Percentiles rank a stretch among this genome's conserved stretches.
Conservation (phyloP, 2,797 vertebrate species). For the Scyliorhinus canicula region DNA sequence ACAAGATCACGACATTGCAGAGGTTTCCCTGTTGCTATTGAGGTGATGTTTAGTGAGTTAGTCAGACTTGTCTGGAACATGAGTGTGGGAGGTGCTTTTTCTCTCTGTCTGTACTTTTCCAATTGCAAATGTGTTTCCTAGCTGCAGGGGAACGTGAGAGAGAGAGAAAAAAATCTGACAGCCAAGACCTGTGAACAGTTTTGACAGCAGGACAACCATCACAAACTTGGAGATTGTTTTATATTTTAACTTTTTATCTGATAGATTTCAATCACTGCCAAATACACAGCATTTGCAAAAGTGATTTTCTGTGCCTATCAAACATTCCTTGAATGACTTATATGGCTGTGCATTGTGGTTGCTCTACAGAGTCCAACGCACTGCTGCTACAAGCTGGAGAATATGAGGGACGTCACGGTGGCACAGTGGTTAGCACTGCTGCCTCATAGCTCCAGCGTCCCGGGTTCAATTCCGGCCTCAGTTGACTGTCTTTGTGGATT, state of each 20-base stretch:
- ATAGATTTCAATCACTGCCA: too few relatives aligned
- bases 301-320: not conserved
- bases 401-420: too few relatives aligned
- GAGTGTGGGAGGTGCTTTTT: constrained; percentile 28
- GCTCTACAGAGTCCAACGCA: too few relatives aligned
- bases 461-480: too few relatives aligned
- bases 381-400: too few relatives aligned
- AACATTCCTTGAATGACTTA: too few relatives aligned
- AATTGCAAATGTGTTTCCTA: constrained; percentile 27
- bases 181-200: constrained; percentile 3
- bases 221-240: not conserved
- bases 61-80: constrained; percentile 30
- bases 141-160: constrained; percentile 2
- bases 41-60: constrained; percentile 20
- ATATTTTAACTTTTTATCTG: not conserved
- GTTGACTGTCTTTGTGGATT: too few relatives aligned
- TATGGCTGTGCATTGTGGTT: too few relatives aligned
- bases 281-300: not conserved
- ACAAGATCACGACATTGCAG: not conserved
- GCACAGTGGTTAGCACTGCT: too few relatives aligned
- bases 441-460: too few relatives aligned
- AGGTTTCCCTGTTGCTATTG: constrained; percentile 19
- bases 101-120: constrained; percentile 8
- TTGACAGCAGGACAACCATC: not conserved
- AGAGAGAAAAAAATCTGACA: constrained; percentile 17